Base-by-base conservation (phyloP, 2,888 invertebrate species). In the Heliconius cydno region DNA sequence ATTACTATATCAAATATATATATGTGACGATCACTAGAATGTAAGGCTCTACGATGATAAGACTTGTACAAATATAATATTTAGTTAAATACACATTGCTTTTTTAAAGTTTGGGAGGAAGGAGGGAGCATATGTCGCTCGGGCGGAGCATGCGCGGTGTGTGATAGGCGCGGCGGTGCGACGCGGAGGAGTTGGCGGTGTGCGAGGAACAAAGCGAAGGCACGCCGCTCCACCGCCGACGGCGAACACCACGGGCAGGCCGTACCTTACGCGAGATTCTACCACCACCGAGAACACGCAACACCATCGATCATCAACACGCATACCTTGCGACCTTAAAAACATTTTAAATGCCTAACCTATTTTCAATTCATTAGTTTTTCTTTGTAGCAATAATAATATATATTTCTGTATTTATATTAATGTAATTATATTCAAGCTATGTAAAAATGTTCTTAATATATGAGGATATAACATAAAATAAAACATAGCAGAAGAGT, bases 271-370 rank as follows among this genome's bases (percentile, higher is more conserved):
- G 86, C 86, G 85, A 89, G 88, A 87, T 88, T 89, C 88, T 88
- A 87, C 88, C 86, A 85, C 87, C 85, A 84, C 83, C 85, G 83
- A 85, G 84, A 87, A 86, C 90, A 92, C 92, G 92, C 92, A 89
- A 91, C 85, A 88, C 86, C 91, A 92, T 91, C 91, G 90, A 91
- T 92, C 91, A 91, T 88, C 87, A 88, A 85, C 93, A 93, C 92
- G 93, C 92, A 91, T 89, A 84, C 79, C 82, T 78, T 81, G 81
- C 84, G 83, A 84, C 85, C 85, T 85, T 84, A 80, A 83, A 82
- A 79, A 80, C 87, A 88, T 88, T 89, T 86, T 88, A 88, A 87
- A 88, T 85, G 85, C 84, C 87, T 86, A 88, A 90, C 89, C 88
- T 87, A 88, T 87, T 91, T 91, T 87, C 86, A 87, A 90, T 92